A percentile compares a stretch with the other conserved stretches of the same genome.
Conservation (phyloP, 2,888 invertebrate genomes). For the Chironomus riparius region DNA sequence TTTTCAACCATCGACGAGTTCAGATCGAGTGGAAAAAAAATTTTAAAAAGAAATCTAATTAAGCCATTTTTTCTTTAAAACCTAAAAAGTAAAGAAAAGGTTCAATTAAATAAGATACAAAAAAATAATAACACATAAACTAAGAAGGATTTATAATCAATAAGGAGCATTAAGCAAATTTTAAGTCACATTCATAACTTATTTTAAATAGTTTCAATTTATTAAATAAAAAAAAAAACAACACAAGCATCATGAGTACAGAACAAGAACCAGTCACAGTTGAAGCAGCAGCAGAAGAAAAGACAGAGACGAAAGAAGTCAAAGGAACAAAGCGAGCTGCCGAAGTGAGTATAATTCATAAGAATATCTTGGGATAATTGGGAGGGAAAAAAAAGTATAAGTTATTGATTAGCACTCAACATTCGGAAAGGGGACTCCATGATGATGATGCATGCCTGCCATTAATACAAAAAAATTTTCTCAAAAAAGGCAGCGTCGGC, state of each 20-base stretch:
- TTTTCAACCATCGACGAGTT: constrained; percentile 11
- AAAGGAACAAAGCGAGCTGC: constrained; percentile 74
- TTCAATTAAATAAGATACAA: neutral
- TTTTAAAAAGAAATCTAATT: constrained; percentile 8
- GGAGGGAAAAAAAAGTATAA: neutral
- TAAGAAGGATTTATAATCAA: no score
- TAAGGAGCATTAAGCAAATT: neutral
- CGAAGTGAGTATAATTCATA: constrained; percentile 53
- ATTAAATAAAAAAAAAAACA: constrained; percentile 32
- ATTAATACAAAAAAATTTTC: neutral
- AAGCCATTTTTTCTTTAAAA: constrained; percentile 10
- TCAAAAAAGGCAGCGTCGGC: neutral
- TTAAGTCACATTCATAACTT: constrained; percentile 14
- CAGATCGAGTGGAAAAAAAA: constrained; percentile 20
- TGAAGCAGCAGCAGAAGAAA: constrained; percentile 54
- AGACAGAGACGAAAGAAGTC: constrained; percentile 65
- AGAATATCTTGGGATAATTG: neutral
- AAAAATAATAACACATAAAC: neutral
- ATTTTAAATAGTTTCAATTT: constrained; percentile 28
- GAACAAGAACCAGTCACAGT: constrained; percentile 66
- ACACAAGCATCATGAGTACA: constrained; percentile 56
- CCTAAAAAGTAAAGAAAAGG: neutral
- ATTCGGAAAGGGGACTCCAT: neutral
- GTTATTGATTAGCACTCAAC: neutral
- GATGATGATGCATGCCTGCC: neutral